Conservation (phyloP, 2,113 vertebrate genomes). For the Corydoras maculifer region DNA sequence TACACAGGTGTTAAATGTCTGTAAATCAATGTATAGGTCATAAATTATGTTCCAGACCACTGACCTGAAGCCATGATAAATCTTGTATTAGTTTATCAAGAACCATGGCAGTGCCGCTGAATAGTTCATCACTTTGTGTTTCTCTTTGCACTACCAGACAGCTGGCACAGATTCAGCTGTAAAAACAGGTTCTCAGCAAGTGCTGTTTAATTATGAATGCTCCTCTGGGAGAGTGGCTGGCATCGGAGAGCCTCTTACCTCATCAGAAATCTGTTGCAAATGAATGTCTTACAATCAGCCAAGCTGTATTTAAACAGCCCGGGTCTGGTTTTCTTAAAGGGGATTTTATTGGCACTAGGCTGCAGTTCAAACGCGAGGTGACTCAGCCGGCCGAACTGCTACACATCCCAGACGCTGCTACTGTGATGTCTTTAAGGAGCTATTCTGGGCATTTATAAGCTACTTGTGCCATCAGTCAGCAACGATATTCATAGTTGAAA, state of each 20-base stretch:
- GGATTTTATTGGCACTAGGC: constrained; percentile 35
- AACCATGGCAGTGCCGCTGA: constrained; percentile 45
- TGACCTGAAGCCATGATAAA: no score
- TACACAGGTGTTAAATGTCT: no score
- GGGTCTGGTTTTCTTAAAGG: constrained; percentile 46
- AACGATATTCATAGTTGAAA: constrained; percentile 15
- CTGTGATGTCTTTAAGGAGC: constrained; percentile 17
- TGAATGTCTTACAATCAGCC: constrained; percentile 65
- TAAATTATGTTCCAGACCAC: no score
- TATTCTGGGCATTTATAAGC: constrained; percentile 17
- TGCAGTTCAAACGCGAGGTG: constrained; percentile 15
- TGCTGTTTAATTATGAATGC: constrained; percentile 59
- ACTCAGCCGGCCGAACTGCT: constrained; percentile 11
- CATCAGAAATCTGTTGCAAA: constrained; percentile 62
- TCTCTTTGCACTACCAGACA: constrained; percentile 36
- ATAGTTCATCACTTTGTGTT: constrained; percentile 54
- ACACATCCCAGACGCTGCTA: constrained; percentile 7
- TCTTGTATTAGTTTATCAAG: constrained; percentile 35
- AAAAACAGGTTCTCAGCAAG: constrained; percentile 56
- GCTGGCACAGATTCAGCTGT: constrained; percentile 49
- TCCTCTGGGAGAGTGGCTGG: constrained; percentile 52
- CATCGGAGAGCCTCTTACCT: constrained; percentile 59
- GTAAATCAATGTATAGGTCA: no score
- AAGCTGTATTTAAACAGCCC: constrained; percentile 63
- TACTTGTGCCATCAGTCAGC: constrained; percentile 20